A percentile compares a stretch with the other conserved stretches of the same genome.
These are phyloP conservation scores for Campylomormyrus numenius DNA, from an alignment of 2,113 vertebrate genomes.

Conservation along the genomic window DNA sequence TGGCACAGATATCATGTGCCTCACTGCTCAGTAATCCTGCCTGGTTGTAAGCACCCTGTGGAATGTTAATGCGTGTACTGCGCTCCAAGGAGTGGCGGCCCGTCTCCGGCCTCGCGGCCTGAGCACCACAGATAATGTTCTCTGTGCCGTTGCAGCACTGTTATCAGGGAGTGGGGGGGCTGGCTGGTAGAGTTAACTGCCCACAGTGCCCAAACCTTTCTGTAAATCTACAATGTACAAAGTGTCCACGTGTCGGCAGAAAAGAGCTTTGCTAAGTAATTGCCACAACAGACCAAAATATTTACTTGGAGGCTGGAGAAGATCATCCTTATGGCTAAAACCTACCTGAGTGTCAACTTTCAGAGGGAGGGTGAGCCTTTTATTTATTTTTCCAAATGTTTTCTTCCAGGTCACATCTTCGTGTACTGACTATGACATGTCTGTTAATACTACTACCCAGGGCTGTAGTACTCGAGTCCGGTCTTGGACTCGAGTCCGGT, in stretches of 20 bases:
- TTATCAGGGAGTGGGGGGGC: not conserved
- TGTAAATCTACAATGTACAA: not conserved
- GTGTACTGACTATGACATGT: not conserved
- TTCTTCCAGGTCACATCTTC: not conserved
- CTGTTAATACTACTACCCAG: not conserved
- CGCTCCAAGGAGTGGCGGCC: not conserved
- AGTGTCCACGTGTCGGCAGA: not conserved
- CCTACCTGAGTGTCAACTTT: not conserved
- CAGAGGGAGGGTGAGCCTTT: not conserved
- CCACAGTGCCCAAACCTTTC: not conserved
- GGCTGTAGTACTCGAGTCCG: no score
- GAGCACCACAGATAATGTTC: not conserved
- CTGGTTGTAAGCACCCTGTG: not conserved
- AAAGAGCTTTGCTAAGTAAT: not conserved
- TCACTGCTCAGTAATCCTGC: not conserved
- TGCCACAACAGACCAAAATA: not conserved
- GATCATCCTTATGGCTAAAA: not conserved
- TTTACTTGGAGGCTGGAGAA: not conserved
- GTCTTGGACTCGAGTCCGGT: no score
- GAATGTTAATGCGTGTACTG: not conserved
- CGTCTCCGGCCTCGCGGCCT: not conserved
- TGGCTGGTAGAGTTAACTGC: not conserved
- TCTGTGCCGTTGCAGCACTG: not conserved
- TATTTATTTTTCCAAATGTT: not conserved
- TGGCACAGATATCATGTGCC: not conserved